Conservation (phyloP, 1,140 invertebrate species). For the Anoplolepis gracilipes region DNA sequence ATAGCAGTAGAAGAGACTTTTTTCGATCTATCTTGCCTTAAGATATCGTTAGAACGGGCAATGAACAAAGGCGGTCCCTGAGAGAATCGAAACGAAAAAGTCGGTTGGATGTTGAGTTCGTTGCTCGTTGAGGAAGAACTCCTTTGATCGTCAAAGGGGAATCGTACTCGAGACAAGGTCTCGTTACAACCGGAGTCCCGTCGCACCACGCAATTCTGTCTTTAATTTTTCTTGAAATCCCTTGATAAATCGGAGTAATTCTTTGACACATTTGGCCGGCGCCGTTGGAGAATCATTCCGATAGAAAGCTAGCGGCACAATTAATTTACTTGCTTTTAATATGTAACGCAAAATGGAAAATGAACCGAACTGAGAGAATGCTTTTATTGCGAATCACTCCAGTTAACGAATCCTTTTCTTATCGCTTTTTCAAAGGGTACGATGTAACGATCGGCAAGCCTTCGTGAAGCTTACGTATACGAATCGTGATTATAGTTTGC, state of each 20-base stretch:
- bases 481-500: neutral
- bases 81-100: constrained; percentile 37
- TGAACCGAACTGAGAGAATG: constrained; percentile 32
- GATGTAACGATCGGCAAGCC: constrained; percentile 15
- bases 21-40: constrained; percentile 9
- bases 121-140: constrained; percentile 54
- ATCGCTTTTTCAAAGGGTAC: neutral
- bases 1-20: neutral
- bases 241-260: constrained; percentile 58
- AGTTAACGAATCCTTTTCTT: constrained; percentile 32
- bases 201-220: constrained; percentile 17
- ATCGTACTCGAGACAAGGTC: constrained; percentile 56
- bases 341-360: constrained; percentile 41
- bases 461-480: neutral
- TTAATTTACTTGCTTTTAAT: constrained; percentile 56
- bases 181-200: constrained; percentile 57
- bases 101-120: constrained; percentile 37
- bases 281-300: constrained; percentile 29
- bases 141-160: constrained; percentile 45
- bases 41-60: constrained; percentile 56
- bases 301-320: constrained; percentile 36
- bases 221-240: constrained; percentile 55
- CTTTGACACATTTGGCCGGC: constrained; percentile 20
- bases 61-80: constrained; percentile 44
- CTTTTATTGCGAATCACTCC: constrained; percentile 45